Evolutionary conservation across 2,113 vertebrate genomes (phyloP), one percentile per base, ranked within the genome.

Genomic region (Nestor notabilis): DNA sequence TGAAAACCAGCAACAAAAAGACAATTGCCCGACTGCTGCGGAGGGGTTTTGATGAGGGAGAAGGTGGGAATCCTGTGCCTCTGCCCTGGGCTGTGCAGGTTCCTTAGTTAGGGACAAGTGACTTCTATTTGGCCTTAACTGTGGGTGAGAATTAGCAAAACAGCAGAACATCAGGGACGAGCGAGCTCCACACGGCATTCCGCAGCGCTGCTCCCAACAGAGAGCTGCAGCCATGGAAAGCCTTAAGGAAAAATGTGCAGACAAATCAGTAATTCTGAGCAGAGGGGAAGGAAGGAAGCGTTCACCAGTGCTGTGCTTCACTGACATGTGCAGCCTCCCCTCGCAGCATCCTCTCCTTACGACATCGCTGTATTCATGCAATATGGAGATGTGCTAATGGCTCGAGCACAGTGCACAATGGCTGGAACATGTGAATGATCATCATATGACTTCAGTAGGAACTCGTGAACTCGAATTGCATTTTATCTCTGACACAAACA

Each of bases 381-480:
- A 83, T 72, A 76, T 49, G 87, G 18, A 66, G 88, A 91, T 95
- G 85, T 97, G 96, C 95, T 97, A 97, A 96, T 93, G 82, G 96
- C 89, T 85, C 53, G 84, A 91, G 83, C 93, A 97, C 95, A 98
- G 97, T 92, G 96, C 97, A 99, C 98, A 98, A 98, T 98, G 96
- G 96, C 95, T 97, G 97, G 97, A 98, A 97, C 98, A 98, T 98
- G 98, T 99, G 98, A 98, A 97, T 97, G 88, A 89, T 94, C 97
- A 98, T 98, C 98, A 99, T 98, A 98, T 99, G 98, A 99, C 98
- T 98, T 97, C 95, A 97, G 97, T 79, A 82, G 97, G 97, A 99
- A 98, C 99, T 98, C 97, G 98, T 98, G 98, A 99, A 98, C 97
- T 52, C 97, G 98, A 97, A 98, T 93, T 98, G 97, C 97, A 97